phyloP scores from a whole-genome alignment of 1,140 invertebrate species.

The Reticulitermes speratus region DNA sequence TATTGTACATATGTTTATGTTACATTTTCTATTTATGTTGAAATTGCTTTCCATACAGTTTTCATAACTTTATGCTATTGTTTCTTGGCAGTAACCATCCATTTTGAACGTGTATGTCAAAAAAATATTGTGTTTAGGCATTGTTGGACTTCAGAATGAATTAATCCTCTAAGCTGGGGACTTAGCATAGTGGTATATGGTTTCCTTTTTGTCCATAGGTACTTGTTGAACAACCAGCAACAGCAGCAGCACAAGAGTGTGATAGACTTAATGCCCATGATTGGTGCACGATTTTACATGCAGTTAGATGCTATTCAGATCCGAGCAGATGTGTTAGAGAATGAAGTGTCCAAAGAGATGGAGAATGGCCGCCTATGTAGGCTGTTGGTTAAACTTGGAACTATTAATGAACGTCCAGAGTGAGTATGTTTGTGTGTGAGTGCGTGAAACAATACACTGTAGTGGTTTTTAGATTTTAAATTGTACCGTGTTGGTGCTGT shows the following conservation, averaged over 20 bases:
- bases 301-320: conserved; percentile 89
- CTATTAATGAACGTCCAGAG: conserved; percentile 93
- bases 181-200: not conserved
- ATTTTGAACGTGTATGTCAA: too few species aligned
- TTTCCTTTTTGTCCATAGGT: conserved; percentile 55
- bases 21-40: too few species aligned
- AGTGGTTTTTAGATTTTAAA: not conserved
- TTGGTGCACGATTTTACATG: conserved; percentile 94
- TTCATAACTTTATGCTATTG: too few species aligned
- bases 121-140: too few species aligned
- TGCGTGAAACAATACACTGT: not conserved
- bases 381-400: conserved; percentile 85
- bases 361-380: conserved; percentile 93
- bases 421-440: conserved; percentile 51
- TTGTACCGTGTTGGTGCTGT: not conserved
- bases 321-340: conserved; percentile 83
- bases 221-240: conserved; percentile 69
- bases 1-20: too few species aligned
- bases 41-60: too few species aligned
- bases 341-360: conserved; percentile 88
- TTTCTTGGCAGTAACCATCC: too few species aligned
- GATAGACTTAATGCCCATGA: conserved; percentile 98
- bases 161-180: too few species aligned
- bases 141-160: too few species aligned
- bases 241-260: conserved; percentile 73